These are phyloP conservation scores for Pelmatolapia mariae DNA, from an alignment of 2,113 vertebrate species.

Conservation along the genomic window DNA sequence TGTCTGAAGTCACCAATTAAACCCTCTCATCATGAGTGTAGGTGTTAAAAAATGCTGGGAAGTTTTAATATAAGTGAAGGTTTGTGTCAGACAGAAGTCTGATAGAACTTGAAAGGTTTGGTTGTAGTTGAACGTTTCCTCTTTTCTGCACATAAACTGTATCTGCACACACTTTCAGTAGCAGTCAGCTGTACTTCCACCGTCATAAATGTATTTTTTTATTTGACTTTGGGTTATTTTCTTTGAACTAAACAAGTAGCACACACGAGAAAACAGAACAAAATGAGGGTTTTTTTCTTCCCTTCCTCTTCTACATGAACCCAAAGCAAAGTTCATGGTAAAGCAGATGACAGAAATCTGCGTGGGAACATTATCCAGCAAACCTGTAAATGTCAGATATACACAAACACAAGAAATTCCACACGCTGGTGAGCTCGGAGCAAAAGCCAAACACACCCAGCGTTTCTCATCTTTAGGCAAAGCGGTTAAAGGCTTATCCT, in stretches of 20 bases:
- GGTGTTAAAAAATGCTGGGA: background rate
- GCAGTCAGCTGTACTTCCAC: background rate
- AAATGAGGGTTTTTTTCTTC: rapidly evolving
- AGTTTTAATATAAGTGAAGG: background rate
- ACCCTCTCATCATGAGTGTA: background rate
- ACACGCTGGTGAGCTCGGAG: conserved; percentile 1
- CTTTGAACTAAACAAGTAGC: background rate
- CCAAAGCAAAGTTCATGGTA: background rate
- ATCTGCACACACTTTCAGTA: background rate
- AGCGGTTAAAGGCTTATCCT: background rate
- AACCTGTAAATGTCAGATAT: conserved; percentile 5
- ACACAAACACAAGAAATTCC: conserved; percentile 43
- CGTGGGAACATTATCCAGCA: background rate
- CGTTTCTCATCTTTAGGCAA: background rate
- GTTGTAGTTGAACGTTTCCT: background rate
- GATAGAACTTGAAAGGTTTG: background rate
- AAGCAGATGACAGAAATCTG: background rate
- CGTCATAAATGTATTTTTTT: background rate
- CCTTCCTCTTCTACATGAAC: background rate
- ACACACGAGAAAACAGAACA: background rate
- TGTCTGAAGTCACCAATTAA: conserved; percentile 1
- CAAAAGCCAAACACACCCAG: background rate
- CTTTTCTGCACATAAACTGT: background rate
- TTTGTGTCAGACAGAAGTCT: background rate
- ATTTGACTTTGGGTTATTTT: background rate